Base-by-base conservation (phyloP, 2,888 invertebrate species). In the Drosophila falleni region DNA sequence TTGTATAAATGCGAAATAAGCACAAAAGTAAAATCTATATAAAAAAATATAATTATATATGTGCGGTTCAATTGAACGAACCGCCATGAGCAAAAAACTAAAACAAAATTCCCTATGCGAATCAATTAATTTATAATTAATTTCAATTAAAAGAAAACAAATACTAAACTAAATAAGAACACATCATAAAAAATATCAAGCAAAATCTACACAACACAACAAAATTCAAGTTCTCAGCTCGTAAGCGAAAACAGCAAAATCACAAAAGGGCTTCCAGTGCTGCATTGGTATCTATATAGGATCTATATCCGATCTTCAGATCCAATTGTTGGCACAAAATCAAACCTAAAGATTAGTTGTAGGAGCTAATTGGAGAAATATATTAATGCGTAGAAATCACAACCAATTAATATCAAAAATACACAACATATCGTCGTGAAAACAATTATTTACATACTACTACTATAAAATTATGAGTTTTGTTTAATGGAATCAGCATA, bases 101-200 rank as follows among this genome's bases (percentile, higher is more conserved):
- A 77, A 31, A 81, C 78, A 77, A 82, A 90, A 89, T 87, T 92
- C 92, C 92, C 92, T 92, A 92, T 92, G 91, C 91, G 92, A 91
- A 92, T 92, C 92, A 92, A 92, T 92, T 92, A 92, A 91, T 92
- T 92, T 92, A 84, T 90, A 91, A 91, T 91, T 92, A 91, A 91
- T 92, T 92, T 91, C 89, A 89, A 87, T 86, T 87, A 89, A 87
- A 77, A 50, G 71, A 73, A 72, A 53, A 23, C 63, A 70, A 64
- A 56, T 44, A 71, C 67, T 74, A 71, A 63, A 54, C 47, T 61
- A 62, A 69, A 66, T 67, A 70, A 69, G 41, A 56, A 62, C 55
- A 59, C 67, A 54, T 65, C 68, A 76, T 67, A 59, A n/a, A n/a
- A n/a, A n/a, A 42, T 54, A 51, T 26, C 50, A 77, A 76, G 61